These are phyloP conservation scores for Lasioglossum albipes DNA, from an alignment of 1,140 invertebrate species.

Conservation along the genomic window DNA sequence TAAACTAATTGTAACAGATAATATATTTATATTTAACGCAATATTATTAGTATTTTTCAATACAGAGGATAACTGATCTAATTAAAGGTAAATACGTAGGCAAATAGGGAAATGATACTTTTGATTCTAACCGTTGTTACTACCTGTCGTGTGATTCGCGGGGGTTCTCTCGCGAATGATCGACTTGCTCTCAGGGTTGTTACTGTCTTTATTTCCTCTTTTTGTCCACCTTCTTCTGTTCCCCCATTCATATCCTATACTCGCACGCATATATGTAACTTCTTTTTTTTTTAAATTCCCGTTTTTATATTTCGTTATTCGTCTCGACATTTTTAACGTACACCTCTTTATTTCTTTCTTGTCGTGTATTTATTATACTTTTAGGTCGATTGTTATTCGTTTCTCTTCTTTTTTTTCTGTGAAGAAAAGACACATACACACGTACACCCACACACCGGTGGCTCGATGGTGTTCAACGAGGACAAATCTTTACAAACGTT, in stretches of 20 bases:
- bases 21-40: slow-evolving; percentile 74
- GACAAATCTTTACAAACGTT: background rate
- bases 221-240: slow-evolving; percentile 3
- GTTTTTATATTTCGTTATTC: background rate
- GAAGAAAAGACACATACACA: background rate
- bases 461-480: slow-evolving; percentile 1
- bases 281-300: too few species aligned
- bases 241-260: background rate
- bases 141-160: slow-evolving; percentile 59
- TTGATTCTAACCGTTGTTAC: slow-evolving; percentile 66
- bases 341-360: slow-evolving; percentile 2
- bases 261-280: too few species aligned
- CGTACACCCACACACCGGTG: background rate
- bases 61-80: slow-evolving; percentile 70
- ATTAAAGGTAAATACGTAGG: slow-evolving; percentile 73
- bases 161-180: slow-evolving; percentile 27
- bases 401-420: background rate
- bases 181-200: slow-evolving; percentile 76
- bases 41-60: slow-evolving; percentile 78
- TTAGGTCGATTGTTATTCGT: slow-evolving; percentile 9
- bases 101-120: slow-evolving; percentile 71
- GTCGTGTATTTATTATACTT: slow-evolving; percentile 14
- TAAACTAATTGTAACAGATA: slow-evolving; percentile 72
- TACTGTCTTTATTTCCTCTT: slow-evolving; percentile 60
- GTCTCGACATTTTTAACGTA: slow-evolving; percentile 16